These are phyloP conservation scores for Bombylius major DNA, from an alignment of 2,888 invertebrate species.

Conservation along the genomic window DNA sequence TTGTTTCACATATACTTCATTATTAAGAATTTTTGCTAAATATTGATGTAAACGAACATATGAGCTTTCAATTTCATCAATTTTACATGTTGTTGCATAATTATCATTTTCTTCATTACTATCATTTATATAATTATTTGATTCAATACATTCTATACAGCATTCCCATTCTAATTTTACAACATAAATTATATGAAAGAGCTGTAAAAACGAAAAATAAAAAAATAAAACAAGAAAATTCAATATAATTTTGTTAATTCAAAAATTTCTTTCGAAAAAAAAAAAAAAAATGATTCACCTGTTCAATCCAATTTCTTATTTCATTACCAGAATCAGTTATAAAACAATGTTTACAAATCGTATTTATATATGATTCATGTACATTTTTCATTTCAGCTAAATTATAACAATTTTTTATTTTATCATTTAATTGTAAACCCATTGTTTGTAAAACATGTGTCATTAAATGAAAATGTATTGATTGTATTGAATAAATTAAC, in stretches of 20 bases:
- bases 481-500: conserved; percentile 41
- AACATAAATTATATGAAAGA: conserved; percentile 29
- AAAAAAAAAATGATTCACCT: conserved; percentile 13
- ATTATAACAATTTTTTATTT: conserved; percentile 23
- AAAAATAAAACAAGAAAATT: background rate
- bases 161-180: conserved; percentile 30
- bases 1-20: conserved; percentile 25
- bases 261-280: background rate
- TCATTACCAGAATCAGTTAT: conserved; percentile 15
- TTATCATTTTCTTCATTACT: background rate
- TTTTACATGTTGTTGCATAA: background rate
- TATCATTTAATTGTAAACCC: conserved; percentile 26
- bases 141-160: conserved; percentile 22
- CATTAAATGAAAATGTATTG: conserved; percentile 41
- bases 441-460: conserved; percentile 37
- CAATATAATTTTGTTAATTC: too few relatives aligned
- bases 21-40: conserved; percentile 26
- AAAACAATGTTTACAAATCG: conserved; percentile 28
- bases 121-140: background rate
- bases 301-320: conserved; percentile 23
- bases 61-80: conserved; percentile 22
- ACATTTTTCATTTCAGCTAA: conserved; percentile 27
- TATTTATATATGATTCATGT: conserved; percentile 30
- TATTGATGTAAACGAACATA: conserved; percentile 33
- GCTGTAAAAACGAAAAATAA: conserved; percentile 12